Evolutionary conservation across 2,888 invertebrate genomes (phyloP).

Genomic region (Slavum lentiscoides): DNA sequence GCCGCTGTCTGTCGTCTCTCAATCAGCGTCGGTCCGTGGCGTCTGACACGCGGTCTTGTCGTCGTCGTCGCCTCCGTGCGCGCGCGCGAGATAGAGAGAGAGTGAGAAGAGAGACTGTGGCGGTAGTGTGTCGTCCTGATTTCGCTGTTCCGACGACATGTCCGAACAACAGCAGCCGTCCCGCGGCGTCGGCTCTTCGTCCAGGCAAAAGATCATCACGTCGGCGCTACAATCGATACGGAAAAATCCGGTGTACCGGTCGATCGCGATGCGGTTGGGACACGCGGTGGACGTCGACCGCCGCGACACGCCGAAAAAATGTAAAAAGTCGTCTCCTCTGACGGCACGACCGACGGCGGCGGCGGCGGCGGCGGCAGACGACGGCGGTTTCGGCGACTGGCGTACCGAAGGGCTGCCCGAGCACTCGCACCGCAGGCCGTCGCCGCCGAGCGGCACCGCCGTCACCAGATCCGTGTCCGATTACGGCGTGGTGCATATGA

Average conservation of each 20-base stretch:
- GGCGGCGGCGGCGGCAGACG: slow-evolving; percentile 36
- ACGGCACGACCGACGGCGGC: background rate
- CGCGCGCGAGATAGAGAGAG: too few relatives aligned
- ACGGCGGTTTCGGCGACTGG: slow-evolving; percentile 54
- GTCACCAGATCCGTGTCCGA: slow-evolving; percentile 35
- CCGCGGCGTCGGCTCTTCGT: slow-evolving; percentile 9
- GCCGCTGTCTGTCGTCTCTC: slow-evolving; percentile 8
- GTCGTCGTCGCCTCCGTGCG: background rate
- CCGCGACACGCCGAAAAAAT: slow-evolving; percentile 22
- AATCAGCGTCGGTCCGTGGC: slow-evolving; percentile 19
- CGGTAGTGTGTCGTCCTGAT: too few relatives aligned
- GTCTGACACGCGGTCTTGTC: slow-evolving; percentile 5
- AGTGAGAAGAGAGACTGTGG: too few relatives aligned
- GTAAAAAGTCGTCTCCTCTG: background rate
- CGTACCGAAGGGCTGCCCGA: slow-evolving; percentile 42
- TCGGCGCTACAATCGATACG: slow-evolving; percentile 57
- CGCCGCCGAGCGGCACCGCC: slow-evolving; percentile 6
- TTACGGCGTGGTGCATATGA: slow-evolving; percentile 20
- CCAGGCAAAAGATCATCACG: slow-evolving; percentile 54
- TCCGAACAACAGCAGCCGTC: slow-evolving; percentile 17
- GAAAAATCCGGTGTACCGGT: slow-evolving; percentile 60
- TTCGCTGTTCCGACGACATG: background rate
- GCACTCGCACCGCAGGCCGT: slow-evolving; percentile 41
- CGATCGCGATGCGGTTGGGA: slow-evolving; percentile 33
- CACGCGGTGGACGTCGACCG: background rate